phyloP scores from a whole-genome alignment of 2,888 invertebrate species.

The Strigamia transsilvanica region DNA sequence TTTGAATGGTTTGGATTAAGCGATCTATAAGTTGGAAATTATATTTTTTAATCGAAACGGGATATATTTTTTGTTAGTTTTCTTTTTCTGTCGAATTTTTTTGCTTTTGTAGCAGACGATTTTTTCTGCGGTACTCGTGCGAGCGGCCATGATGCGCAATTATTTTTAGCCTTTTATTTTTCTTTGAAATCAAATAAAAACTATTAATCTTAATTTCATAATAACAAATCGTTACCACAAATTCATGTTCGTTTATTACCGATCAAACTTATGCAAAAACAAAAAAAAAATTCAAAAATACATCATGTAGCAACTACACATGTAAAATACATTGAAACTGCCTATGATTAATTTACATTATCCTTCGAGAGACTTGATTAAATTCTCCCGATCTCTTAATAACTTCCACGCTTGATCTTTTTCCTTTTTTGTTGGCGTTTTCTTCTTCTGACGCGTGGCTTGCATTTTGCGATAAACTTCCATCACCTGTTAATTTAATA shows the following conservation, averaged over 20 bases:
- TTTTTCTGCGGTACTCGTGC: slow-evolving; percentile 4
- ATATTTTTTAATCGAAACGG: not conserved
- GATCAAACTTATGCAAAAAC: not conserved
- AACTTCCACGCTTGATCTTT: slow-evolving; percentile 80
- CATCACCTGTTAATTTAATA: slow-evolving; percentile 68
- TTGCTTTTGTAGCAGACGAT: slow-evolving; percentile 17
- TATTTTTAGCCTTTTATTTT: too few species aligned
- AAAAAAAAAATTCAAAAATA: not conserved
- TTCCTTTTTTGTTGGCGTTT: slow-evolving; percentile 79
- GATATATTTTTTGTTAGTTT: not conserved
- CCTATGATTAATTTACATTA: not conserved
- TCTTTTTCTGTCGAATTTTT: not conserved
- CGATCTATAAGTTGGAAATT: not conserved
- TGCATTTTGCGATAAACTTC: slow-evolving; percentile 86
- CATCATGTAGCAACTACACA: not conserved
- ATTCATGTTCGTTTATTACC: not conserved
- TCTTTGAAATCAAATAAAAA: too few species aligned
- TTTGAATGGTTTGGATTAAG: not conserved
- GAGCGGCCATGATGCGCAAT: too few species aligned
- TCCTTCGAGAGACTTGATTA: slow-evolving; percentile 53
- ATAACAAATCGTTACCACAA: not conserved
- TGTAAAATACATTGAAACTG: not conserved
- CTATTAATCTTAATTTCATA: not conserved
- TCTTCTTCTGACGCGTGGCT: slow-evolving; percentile 81
- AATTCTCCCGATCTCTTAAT: slow-evolving; percentile 70